Evolutionary conservation across 2,888 invertebrate species (phyloP).

Genomic region (Rhaphigaster nebulosa): DNA sequence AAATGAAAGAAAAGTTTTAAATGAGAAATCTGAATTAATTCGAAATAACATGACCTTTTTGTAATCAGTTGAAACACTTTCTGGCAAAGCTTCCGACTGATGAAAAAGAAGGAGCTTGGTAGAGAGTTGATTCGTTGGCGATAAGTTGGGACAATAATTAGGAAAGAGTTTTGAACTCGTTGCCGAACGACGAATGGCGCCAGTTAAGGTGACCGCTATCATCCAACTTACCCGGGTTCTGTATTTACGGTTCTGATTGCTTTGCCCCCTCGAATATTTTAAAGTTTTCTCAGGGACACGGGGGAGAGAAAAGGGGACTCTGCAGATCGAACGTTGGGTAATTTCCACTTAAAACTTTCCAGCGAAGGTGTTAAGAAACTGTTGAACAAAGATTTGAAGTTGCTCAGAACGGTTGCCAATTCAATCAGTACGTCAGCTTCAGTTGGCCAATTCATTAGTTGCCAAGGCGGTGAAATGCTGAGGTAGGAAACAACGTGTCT

Average conservation of each 20-base stretch:
- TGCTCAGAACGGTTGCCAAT: conserved; percentile 45
- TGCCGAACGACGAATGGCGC: conserved; percentile 34
- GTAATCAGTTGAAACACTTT: background rate
- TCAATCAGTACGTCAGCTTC: conserved; percentile 40
- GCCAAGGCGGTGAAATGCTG: background rate
- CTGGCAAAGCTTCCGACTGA: background rate
- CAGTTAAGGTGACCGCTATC: conserved; percentile 48
- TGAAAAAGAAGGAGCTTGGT: background rate
- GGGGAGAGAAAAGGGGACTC: background rate
- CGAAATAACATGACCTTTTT: background rate
- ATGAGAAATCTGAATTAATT: background rate
- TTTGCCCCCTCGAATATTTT: conserved; percentile 43
- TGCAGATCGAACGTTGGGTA: conserved; percentile 20
- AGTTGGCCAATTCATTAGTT: conserved; percentile 30
- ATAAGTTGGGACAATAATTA: conserved; percentile 28
- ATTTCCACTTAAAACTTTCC: conserved; percentile 47
- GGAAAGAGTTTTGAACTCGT: conserved; percentile 44
- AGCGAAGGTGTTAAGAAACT: conserved; percentile 46
- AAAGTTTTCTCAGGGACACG: conserved; percentile 20
- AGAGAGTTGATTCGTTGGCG: conserved; percentile 27
- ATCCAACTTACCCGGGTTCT: background rate
- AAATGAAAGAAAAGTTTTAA: background rate
- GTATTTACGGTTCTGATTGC: conserved; percentile 46
- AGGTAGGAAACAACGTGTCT: background rate
- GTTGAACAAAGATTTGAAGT: conserved; percentile 42